phyloP scores from a whole-genome alignment of 2,888 invertebrate species.

The Plebejus anna region DNA sequence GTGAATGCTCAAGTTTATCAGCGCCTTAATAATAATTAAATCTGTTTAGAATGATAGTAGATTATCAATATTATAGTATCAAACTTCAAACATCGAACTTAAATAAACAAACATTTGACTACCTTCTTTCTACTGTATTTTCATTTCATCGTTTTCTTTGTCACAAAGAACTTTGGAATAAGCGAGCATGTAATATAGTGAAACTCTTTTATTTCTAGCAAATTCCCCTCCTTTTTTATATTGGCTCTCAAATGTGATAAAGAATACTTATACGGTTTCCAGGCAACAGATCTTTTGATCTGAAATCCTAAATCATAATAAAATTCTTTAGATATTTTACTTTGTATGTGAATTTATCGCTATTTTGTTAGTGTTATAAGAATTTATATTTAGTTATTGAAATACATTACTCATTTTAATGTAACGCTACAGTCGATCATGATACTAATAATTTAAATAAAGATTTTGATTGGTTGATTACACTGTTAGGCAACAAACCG shows the following conservation, averaged over 20 bases:
- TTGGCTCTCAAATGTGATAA: neutral
- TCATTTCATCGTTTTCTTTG: neutral
- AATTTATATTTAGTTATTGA: too few species aligned
- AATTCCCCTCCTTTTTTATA: neutral
- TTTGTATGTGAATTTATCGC: neutral
- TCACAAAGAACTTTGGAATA: neutral
- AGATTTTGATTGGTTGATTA: too few species aligned
- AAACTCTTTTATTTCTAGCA: neutral
- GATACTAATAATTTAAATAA: too few species aligned
- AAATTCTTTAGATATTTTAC: neutral
- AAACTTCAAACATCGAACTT: neutral
- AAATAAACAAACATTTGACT: neutral
- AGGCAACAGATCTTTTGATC: constrained; percentile 8
- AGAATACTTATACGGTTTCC: neutral
- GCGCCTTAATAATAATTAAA: too few species aligned
- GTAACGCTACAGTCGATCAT: too few species aligned
- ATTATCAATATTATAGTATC: too few species aligned
- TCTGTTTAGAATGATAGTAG: too few species aligned
- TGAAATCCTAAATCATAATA: neutral
- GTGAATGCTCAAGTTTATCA: too few species aligned
- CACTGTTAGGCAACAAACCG: too few species aligned
- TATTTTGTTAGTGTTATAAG: neutral
- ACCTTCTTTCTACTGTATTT: neutral
- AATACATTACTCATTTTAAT: too few species aligned
- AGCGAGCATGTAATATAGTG: neutral